phyloP scores from a whole-genome alignment of 2,113 vertebrate species.

The Zosterops hypoxanthus region DNA sequence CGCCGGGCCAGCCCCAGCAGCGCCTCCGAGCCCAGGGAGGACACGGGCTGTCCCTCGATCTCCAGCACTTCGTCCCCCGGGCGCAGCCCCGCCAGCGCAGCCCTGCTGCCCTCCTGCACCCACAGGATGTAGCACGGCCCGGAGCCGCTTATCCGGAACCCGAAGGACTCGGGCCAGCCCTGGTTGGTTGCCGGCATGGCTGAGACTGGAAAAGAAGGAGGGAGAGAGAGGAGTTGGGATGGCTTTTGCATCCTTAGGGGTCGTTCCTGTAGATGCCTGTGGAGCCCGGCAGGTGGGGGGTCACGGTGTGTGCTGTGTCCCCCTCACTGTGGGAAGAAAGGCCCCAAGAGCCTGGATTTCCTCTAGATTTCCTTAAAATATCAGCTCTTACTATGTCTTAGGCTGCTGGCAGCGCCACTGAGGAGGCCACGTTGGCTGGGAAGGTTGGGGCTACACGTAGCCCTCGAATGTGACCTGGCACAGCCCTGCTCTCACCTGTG shows the following conservation, averaged over 20 bases:
- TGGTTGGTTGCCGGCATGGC: conserved; percentile 90
- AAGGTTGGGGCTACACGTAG: fast-evolving
- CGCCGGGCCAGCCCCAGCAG: conserved; percentile 82
- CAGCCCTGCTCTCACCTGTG: neutral
- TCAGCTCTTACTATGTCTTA: fast-evolving
- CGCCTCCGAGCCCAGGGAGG: conserved; percentile 75
- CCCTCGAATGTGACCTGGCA: neutral
- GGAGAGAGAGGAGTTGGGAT: neutral
- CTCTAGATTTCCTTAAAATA: neutral
- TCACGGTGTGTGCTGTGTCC: too few relatives aligned
- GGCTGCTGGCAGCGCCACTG: neutral
- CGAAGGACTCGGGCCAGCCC: conserved; percentile 94
- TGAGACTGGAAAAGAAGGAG: conserved; percentile 68
- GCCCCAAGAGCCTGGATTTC: neutral
- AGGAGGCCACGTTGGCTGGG: neutral
- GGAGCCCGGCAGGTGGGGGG: fast-evolving
- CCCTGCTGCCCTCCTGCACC: conserved; percentile 94
- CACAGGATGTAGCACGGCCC: conserved; percentile 91
- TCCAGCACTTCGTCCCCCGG: conserved; percentile 94
- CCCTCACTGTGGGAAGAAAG: fast-evolving
- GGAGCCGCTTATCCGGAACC: conserved; percentile 87
- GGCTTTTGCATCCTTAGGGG: fast-evolving
- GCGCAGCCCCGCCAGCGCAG: conserved; percentile 85
- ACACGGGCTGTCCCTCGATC: conserved; percentile 90
- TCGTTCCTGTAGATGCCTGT: neutral